Base-by-base conservation (phyloP, 2,888 invertebrate species). In the Conistra vaccinii region DNA sequence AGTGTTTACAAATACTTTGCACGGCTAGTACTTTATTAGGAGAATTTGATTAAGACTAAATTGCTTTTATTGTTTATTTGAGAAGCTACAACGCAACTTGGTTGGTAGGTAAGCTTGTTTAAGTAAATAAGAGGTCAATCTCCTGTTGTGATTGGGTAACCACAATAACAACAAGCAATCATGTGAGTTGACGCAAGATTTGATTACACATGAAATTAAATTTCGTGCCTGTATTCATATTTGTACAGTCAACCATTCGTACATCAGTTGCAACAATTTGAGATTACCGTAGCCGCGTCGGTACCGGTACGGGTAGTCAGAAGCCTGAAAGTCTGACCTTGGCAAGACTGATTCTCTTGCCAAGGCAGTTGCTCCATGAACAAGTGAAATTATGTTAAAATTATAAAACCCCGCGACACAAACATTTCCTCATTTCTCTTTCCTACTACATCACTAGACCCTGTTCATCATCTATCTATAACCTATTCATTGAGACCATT, bases 1-100 rank as follows among this genome's bases (percentile, higher is more conserved):
- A 29, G 14, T 60, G 66, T 55, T 68, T 58, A 67, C 65, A 63
- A 68, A 73, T 67, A 61, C 58, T n/a, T 55, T 20, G 45, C 66
- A 48, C 20, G n/a, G 29, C 35, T 65, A 65, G 35, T 57, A 20
- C 65, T 48, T 57, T 51, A 29, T 48, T n/a, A 32, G 3, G n/a
- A 68, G 32, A 65, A 45, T 65, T 63, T 51, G 53, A 63, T 62
- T 58, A 63, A 51, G 7, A 39, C 57, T 35, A 20, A 39, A 48
- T 32, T 39, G n/a, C 6, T 53, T 26, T 23, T 48, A 32, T 29
- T 65, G 53, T 78, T 42, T 5, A 63, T 55, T 61, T 32, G 35
- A 48, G 17, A 35, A 29, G 26, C 4, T 65, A 48, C 29, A 20
- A 45, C 48, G 55, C 65, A 51, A 58, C 29, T 23, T 42, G 10